A percentile compares a stretch with the other conserved stretches of the same genome.
Conservation (phyloP, 2,797 vertebrate species). For the Danionella dracula region DNA sequence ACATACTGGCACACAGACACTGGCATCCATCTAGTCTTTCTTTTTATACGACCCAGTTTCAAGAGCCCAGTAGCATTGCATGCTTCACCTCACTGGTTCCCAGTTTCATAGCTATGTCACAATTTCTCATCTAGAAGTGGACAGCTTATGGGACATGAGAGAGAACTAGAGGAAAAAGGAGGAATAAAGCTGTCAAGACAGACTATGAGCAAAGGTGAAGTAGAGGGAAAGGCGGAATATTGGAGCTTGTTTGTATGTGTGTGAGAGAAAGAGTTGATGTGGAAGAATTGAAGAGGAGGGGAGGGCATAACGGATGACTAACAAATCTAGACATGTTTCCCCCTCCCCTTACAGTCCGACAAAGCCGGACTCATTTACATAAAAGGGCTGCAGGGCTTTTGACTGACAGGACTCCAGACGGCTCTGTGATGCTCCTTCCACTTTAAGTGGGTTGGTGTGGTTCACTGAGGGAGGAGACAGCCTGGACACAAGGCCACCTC, state of each 20-base stretch:
- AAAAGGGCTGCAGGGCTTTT: constrained; percentile 49
- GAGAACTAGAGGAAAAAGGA: constrained; percentile 20
- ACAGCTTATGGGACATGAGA: constrained; percentile 30
- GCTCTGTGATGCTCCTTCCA: constrained; percentile 38
- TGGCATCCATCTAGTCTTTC: constrained; percentile 3
- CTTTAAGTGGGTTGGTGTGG: constrained; percentile 50
- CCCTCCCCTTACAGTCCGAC: constrained; percentile 4
- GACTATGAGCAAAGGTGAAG: constrained; percentile 19
- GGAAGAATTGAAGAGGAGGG: constrained; percentile 45
- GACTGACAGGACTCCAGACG: constrained; percentile 41
- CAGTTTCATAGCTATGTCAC: constrained; percentile 37
- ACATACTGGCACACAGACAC: neutral
- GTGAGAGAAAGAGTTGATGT: constrained; percentile 21
- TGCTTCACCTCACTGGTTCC: constrained; percentile 38
- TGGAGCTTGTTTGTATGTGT: constrained; percentile 12
- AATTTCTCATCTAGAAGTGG: constrained; percentile 28
- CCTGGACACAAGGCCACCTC: constrained; percentile 44
- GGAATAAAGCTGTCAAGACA: constrained; percentile 36
- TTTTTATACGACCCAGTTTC: constrained; percentile 47
- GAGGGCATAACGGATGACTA: constrained; percentile 53
- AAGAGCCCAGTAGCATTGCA: constrained; percentile 30
- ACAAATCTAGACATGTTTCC: constrained; percentile 58
- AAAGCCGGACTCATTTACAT: constrained; percentile 50
- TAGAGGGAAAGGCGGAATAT: constrained; percentile 13
- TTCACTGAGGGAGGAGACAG: constrained; percentile 36